These are phyloP conservation scores for Styela clava DNA, from an alignment of 23 tunicate species.

Conservation along the genomic window DNA sequence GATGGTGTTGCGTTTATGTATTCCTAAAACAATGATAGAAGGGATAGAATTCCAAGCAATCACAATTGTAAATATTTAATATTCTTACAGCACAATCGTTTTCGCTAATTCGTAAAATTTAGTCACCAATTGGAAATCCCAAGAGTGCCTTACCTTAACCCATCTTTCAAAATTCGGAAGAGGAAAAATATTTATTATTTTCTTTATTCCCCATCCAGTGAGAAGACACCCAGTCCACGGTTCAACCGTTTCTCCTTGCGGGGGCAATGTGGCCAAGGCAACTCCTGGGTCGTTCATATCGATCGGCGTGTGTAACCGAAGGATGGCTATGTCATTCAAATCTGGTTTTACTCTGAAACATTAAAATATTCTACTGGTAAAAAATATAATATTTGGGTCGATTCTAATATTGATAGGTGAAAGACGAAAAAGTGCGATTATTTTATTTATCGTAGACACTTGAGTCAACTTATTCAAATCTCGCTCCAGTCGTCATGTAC, in stretches of 20 bases:
- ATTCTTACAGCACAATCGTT: too few species aligned
- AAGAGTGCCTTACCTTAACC: constrained; percentile 19
- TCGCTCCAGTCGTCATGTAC: too few species aligned
- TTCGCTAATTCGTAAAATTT: too few species aligned
- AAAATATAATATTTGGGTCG: not conserved
- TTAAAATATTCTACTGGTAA: not conserved
- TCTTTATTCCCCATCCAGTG: constrained; percentile 44
- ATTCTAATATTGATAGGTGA: too few species aligned
- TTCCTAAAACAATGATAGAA: not conserved
- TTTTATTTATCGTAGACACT: too few species aligned
- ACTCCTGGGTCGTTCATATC: constrained; percentile 19
- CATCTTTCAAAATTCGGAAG: constrained; percentile 31
- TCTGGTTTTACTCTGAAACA: constrained; percentile 34
- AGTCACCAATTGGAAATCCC: too few species aligned
- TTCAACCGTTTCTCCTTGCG: constrained; percentile 22
- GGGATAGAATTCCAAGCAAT: not conserved
- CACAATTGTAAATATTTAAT: too few species aligned
- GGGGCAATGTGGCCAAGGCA: constrained; percentile 30
- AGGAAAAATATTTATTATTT: constrained; percentile 23
- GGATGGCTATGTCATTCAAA: constrained; percentile 44
- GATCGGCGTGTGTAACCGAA: constrained; percentile 12
- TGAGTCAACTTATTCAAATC: too few species aligned
- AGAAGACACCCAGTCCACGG: constrained; percentile 21
- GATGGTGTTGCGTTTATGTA: constrained; percentile 31
- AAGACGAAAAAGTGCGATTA: too few species aligned